phyloP scores from a whole-genome alignment of 1,140 invertebrate species.

The Magallana ariakensis region DNA sequence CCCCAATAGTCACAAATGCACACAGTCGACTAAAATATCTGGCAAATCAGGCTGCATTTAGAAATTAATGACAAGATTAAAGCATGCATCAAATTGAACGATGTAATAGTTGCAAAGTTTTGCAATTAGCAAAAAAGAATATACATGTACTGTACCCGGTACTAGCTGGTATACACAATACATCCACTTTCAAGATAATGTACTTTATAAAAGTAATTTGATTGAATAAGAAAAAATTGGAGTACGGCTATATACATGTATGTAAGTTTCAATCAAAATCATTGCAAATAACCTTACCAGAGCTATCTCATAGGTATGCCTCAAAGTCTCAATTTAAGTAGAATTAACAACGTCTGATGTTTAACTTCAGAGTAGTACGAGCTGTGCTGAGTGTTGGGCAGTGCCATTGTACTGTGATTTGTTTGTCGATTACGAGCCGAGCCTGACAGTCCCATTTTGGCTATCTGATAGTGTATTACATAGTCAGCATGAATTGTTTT shows the following conservation, averaged over 20 bases:
- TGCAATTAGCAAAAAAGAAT: no score
- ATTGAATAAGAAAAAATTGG: no score
- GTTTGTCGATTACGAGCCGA: slow-evolving; percentile 22
- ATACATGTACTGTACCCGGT: no score
- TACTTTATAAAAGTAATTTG: no score
- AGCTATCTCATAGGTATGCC: neutral
- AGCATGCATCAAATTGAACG: no score
- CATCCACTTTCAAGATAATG: no score
- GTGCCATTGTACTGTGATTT: slow-evolving; percentile 14
- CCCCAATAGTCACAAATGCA: neutral
- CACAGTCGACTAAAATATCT: neutral
- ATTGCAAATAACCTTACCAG: slow-evolving; percentile 1
- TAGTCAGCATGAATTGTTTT: slow-evolving; percentile 36
- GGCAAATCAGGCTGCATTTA: neutral
- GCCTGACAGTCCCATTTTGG: slow-evolving; percentile 4
- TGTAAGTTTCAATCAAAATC: no score
- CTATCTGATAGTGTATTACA: slow-evolving; percentile 32
- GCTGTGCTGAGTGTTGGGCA: slow-evolving; percentile 15
- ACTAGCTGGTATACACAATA: no score
- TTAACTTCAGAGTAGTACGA: neutral
- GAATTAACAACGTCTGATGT: neutral
- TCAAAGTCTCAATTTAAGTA: neutral
- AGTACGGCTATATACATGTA: no score
- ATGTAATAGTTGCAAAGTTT: no score
- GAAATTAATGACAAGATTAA: no score